These are phyloP conservation scores for Pterophyllum scalare DNA, from an alignment of 2,113 vertebrate genomes.

Conservation along the genomic window DNA sequence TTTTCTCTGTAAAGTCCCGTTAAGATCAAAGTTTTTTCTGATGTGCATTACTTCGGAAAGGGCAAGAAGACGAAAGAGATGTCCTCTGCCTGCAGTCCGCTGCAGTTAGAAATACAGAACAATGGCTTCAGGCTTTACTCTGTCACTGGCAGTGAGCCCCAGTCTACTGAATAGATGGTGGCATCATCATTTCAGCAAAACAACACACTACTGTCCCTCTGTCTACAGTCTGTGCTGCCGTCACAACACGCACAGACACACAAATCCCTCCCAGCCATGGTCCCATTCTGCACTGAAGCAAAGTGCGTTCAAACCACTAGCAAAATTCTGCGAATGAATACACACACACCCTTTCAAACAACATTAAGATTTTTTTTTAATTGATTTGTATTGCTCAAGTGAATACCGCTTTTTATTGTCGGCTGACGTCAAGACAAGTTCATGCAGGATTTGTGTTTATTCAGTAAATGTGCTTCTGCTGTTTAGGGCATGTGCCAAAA, in stretches of 20 bases:
- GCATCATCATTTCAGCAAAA: conserved; percentile 62
- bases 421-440: not conserved
- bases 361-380: not conserved
- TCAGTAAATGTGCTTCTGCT: not conserved
- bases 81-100: not conserved
- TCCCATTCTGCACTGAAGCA: not conserved
- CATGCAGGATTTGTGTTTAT: not conserved
- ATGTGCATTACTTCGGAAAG: not conserved
- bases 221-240: conserved; percentile 47
- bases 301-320: not conserved
- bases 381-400: not conserved
- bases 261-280: not conserved
- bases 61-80: not conserved
- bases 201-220: conserved; percentile 63
- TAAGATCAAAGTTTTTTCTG: not conserved
- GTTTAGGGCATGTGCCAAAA: not conserved
- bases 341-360: not conserved
- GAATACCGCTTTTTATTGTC: not conserved
- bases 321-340: not conserved
- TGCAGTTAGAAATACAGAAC: conserved; percentile 26
- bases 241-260: conserved; percentile 44
- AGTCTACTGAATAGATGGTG: conserved; percentile 57
- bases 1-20: not conserved
- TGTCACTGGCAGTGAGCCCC: conserved; percentile 34
- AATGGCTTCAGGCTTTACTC: conserved; percentile 24